Evolutionary conservation across 2,113 vertebrate genomes (phyloP).

Genomic region (Antennarius striatus): DNA sequence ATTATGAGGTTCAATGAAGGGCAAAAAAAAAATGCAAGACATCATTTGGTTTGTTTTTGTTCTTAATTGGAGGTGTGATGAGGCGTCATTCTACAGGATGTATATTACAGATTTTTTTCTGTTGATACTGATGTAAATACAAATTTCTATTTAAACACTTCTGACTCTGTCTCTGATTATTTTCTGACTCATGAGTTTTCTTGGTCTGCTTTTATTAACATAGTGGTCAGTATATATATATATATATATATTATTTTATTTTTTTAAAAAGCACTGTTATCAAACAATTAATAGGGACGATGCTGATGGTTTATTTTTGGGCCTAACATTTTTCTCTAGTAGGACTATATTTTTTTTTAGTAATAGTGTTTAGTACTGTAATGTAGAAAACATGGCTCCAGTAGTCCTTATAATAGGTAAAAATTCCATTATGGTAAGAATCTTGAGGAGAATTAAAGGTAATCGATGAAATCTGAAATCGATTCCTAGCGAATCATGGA

Average conservation of each 20-base stretch:
- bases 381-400: not conserved
- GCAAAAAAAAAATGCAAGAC: constrained; percentile 53
- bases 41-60: constrained; percentile 48
- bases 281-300: not conserved
- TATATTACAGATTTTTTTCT: constrained; percentile 85
- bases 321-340: not conserved
- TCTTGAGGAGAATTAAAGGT: too few relatives aligned
- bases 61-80: constrained; percentile 62
- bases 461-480: too few relatives aligned
- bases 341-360: too few relatives aligned
- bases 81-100: constrained; percentile 82
- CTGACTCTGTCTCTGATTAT: constrained; percentile 34
- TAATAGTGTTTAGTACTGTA: not conserved
- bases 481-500: too few relatives aligned
- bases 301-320: not conserved
- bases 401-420: too few relatives aligned
- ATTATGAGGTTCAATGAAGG: constrained; percentile 67
- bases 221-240: constrained; percentile 2
- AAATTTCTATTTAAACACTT: constrained; percentile 96
- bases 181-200: not conserved
- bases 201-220: not conserved
- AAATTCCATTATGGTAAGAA: too few relatives aligned
- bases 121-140: constrained; percentile 97
- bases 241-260: too few relatives aligned
- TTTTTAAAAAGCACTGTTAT: too few relatives aligned